A percentile compares a stretch with the other conserved stretches of the same genome.
Evolutionary conservation across 1,140 invertebrate species (phyloP).

Genomic region (Hycleus cichorii): DNA sequence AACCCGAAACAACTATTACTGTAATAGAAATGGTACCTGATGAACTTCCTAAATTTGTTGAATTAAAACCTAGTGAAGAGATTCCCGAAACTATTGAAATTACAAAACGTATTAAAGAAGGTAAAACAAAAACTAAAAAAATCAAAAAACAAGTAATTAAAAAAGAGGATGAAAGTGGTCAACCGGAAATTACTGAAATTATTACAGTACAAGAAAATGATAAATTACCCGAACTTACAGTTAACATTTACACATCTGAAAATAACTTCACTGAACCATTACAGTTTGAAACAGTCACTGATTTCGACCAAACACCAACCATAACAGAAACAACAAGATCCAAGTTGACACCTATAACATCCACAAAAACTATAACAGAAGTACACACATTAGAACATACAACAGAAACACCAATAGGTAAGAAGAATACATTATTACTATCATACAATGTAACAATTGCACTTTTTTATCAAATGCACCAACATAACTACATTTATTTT

Average conservation of each 20-base stretch:
- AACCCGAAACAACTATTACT: conserved; percentile 35
- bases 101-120: conserved; percentile 14
- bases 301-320: conserved; percentile 7
- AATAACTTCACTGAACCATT: conserved; percentile 19
- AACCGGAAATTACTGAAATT: conserved; percentile 41
- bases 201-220: conserved; percentile 43
- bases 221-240: conserved; percentile 31
- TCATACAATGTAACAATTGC: no score
- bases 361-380: conserved; percentile 27
- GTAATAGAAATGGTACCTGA: conserved; percentile 24
- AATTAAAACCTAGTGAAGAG: conserved; percentile 21
- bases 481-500: no score
- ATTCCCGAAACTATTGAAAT: conserved; percentile 22
- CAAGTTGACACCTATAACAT: conserved; percentile 17
- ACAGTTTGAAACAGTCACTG: conserved; percentile 15
- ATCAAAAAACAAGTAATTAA: conserved; percentile 32
- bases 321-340: conserved; percentile 9
- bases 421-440: conserved; percentile 9
- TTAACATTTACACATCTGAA: conserved; percentile 33
- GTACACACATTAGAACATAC: conserved; percentile 28
- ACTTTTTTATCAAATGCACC: no score
- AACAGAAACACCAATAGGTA: conserved; percentile 22
- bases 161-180: conserved; percentile 36
- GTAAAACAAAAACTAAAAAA: conserved; percentile 17
- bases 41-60: conserved; percentile 30